Evolutionary conservation across 35 echinoderm and acorn worm genomes (phyloP), one percentile per base, ranked within the genome.

Genomic region (Apostichopus japonicus): DNA sequence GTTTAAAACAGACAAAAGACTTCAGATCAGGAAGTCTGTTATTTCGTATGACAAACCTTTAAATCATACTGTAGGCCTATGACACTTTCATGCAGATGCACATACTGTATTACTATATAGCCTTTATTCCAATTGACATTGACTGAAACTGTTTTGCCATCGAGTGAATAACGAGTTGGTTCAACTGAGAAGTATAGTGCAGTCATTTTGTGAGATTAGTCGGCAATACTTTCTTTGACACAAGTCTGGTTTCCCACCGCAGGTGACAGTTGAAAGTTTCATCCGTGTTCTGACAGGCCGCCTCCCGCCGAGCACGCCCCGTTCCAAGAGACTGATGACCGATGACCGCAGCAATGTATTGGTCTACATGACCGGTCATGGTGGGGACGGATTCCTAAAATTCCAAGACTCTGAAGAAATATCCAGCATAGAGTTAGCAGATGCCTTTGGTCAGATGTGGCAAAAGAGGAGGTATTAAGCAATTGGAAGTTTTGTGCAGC

Each of bases 401-500:
- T 99, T 99, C 24, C 97, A 99, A 80, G 97, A 99, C 93, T 93
- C 97, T 17, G 97, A 99, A 78, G 97, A 99, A 76, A 99, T 99
- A 77, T 95, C 93, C 19, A 99, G 92, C 62, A 93, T 99, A 11
- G 97, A 99, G 84, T 56, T 99, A 54, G 97, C 97, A 6, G 95
- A 99, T 90, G 97, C 97, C 9, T 99, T 99, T 83, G 91, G 95
- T 86, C 97, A 99, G 72, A 99, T 99, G 97, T 99, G 97, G 97
- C 95, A 99, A 92, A 99, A 99, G 90, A 94, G 86, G 78, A 95
- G 97, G 97, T 99, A 62, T 90, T 8, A 78, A 78, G 8, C 21
- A 78, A 78, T 9, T 11, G 17, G 3, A 78, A 78, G 27, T 44
- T 44, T 44, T 0, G 0, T 44, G 2, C 33, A 4, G 33, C 2